Conservation (phyloP, 2,888 invertebrate genomes). For the Apodemia duryi region DNA sequence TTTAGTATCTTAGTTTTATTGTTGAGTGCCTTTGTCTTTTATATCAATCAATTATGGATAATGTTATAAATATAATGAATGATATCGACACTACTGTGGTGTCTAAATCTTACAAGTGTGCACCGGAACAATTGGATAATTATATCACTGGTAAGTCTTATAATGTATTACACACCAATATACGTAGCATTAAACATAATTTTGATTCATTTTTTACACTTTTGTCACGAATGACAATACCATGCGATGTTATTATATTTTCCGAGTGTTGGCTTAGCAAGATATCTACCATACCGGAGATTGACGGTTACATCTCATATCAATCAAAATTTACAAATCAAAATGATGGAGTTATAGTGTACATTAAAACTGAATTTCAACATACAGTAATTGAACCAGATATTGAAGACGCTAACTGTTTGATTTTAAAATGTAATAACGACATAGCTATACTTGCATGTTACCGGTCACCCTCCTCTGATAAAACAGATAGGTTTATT, state of each 20-base stretch:
- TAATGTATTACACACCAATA: conserved; percentile 9
- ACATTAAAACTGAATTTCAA: neutral
- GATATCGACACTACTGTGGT: neutral
- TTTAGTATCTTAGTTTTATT: no score
- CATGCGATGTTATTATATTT: conserved; percentile 3
- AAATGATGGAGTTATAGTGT: conserved; percentile 9
- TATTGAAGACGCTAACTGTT: no score
- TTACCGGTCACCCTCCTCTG: neutral
- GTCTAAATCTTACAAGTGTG: neutral
- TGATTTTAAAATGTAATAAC: no score
- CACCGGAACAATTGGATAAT: neutral
- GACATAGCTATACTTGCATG: neutral
- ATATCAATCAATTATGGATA: no score
- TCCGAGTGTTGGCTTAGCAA: conserved; percentile 13
- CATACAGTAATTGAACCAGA: neutral
- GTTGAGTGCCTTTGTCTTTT: no score
- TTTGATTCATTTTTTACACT: neutral
- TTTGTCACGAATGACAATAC: neutral
- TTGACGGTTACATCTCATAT: conserved; percentile 1
- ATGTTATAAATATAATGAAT: no score
- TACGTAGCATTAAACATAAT: conserved; percentile 5
- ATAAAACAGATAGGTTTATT: neutral
- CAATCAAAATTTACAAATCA: neutral
- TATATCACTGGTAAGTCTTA: neutral
- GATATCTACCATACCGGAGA: neutral